These are phyloP conservation scores for Crocallis elinguaria DNA, from an alignment of 2,888 invertebrate species.

Conservation along the genomic window DNA sequence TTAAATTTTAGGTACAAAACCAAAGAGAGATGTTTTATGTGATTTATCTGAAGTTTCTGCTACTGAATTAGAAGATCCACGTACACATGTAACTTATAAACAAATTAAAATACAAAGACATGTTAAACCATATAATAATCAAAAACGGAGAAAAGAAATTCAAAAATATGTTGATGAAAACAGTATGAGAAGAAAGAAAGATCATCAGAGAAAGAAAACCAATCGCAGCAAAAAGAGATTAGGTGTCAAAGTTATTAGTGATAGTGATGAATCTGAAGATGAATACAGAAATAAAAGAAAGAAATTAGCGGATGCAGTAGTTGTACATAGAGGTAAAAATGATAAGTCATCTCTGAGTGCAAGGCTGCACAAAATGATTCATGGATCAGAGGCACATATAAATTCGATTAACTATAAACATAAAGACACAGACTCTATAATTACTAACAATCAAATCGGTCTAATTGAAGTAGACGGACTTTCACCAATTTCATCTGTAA, in stretches of 20 bases:
- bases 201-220: conserved; percentile 53
- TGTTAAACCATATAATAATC: conserved; percentile 52
- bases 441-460: conserved; percentile 22
- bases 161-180: conserved; percentile 32
- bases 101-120: conserved; percentile 46
- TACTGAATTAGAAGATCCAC: conserved; percentile 60
- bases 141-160: conserved; percentile 56
- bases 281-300: conserved; percentile 74
- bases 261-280: conserved; percentile 76
- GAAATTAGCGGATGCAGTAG: conserved; percentile 83
- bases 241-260: conserved; percentile 51
- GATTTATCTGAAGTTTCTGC: conserved; percentile 69
- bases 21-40: conserved; percentile 46
- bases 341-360: conserved; percentile 71
- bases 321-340: conserved; percentile 63
- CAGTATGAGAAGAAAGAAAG: conserved; percentile 45
- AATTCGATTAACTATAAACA: conserved; percentile 32
- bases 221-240: conserved; percentile 55
- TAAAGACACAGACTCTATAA: conserved; percentile 31
- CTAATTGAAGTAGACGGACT: conserved; percentile 29
- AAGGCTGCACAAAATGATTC: conserved; percentile 72
- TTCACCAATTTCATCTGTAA: conserved; percentile 37
- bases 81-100: conserved; percentile 36
- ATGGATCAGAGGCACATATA: conserved; percentile 46
- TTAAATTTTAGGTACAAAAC: conserved; percentile 49